Evolutionary conservation across 2,888 invertebrate genomes (phyloP).

Genomic region (Xanthorhoe designata): DNA sequence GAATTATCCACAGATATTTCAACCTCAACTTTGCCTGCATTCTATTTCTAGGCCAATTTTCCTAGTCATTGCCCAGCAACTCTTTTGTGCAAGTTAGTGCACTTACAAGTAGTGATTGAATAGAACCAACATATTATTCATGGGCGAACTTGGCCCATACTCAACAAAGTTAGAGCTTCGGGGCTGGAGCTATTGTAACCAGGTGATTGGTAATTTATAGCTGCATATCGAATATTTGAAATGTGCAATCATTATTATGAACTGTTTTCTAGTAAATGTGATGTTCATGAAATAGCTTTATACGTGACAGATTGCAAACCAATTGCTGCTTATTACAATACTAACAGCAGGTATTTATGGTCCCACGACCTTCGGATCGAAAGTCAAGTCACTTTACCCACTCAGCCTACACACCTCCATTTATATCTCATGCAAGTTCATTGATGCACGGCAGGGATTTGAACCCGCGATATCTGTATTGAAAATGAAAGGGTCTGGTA

Average conservation of each 20-base stretch:
- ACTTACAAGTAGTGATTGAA: conserved; percentile 64
- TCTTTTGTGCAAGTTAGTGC: conserved; percentile 67
- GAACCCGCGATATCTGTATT: too few species aligned
- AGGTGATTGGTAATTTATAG: conserved; percentile 68
- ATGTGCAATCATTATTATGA: not conserved
- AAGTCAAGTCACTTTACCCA: too few species aligned
- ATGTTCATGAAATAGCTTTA: too few species aligned
- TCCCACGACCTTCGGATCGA: too few species aligned
- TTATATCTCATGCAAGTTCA: too few species aligned
- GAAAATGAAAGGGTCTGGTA: too few species aligned
- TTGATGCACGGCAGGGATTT: too few species aligned
- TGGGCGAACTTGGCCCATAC: conserved; percentile 66
- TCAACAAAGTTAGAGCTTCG: conserved; percentile 58
- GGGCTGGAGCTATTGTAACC: conserved; percentile 54
- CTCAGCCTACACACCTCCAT: too few species aligned
- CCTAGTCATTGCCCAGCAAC: not conserved
- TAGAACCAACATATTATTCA: conserved; percentile 70
- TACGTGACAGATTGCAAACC: too few species aligned
- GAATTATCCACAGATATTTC: not conserved
- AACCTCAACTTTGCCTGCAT: not conserved
- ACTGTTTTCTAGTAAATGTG: not conserved
- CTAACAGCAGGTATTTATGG: too few species aligned
- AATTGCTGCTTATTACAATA: too few species aligned
- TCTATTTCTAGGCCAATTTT: not conserved
- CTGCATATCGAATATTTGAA: conserved; percentile 43